Conservation (phyloP, 2,888 invertebrate species). For the Galeopsomyia nigrocyanea region DNA sequence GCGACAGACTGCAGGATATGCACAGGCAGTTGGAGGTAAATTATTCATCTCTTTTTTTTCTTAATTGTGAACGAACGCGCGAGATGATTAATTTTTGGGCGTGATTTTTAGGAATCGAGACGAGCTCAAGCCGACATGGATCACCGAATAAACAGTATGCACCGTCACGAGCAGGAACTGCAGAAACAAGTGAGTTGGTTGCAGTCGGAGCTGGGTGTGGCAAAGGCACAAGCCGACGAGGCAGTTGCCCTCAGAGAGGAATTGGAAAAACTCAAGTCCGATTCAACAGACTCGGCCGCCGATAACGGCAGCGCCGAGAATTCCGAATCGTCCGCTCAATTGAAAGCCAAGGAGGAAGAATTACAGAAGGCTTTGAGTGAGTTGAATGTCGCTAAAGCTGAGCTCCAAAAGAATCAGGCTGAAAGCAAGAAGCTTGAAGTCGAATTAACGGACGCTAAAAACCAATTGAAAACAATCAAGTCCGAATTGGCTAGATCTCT, state of each 20-base stretch:
- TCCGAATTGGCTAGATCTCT: constrained; percentile 51
- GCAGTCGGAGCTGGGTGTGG: constrained; percentile 65
- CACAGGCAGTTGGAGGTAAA: constrained; percentile 71
- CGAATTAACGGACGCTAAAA: constrained; percentile 52
- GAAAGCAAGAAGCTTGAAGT: constrained; percentile 70
- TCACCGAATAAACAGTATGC: constrained; percentile 70
- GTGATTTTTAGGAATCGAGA: constrained; percentile 70
- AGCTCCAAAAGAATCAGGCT: constrained; percentile 66
- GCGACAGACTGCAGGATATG: constrained; percentile 72
- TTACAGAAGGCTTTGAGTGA: constrained; percentile 54
- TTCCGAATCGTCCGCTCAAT: constrained; percentile 11
- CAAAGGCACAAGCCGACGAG: constrained; percentile 60
- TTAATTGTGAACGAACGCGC: constrained; percentile 3
- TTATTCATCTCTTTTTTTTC: constrained; percentile 1
- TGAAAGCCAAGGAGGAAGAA: constrained; percentile 57
- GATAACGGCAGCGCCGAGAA: constrained; percentile 14
- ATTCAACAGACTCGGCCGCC: constrained; percentile 43
- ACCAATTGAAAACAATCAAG: constrained; percentile 51
- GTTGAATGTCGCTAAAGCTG: constrained; percentile 63
- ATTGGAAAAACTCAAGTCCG: constrained; percentile 63
- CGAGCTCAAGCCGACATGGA: constrained; percentile 72
- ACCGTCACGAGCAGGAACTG: constrained; percentile 73
- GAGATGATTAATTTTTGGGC: background rate
- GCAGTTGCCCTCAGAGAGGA: constrained; percentile 66
- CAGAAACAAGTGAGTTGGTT: constrained; percentile 68